Evolutionary conservation across 2,888 invertebrate genomes (phyloP), one percentile per base, ranked within the genome.

Genomic region (Cataglyphis cursor): DNA sequence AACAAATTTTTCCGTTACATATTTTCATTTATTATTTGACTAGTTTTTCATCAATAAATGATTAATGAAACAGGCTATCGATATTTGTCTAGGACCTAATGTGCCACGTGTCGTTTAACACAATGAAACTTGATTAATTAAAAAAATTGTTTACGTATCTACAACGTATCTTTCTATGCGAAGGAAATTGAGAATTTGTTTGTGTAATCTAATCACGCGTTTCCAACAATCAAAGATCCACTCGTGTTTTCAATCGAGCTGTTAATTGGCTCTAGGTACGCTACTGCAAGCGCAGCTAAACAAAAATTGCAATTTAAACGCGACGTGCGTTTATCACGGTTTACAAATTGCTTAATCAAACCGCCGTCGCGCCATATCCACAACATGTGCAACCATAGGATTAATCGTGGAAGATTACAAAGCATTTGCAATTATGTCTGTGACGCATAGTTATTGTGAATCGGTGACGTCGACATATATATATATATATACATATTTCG

Each of bases 261-360:
- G 31, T 15, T 35, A 76, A 66, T 54, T 41, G 51, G n/a, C 8
- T 9, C 8, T 9, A 44, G 44, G 65, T 65, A 64, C 38, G 18
- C n/a, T 51, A 24, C 38, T 31, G 48, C 64, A 72, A 15, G 51
- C 59, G 18, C 10, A 80, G n/a, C 54, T 57, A 82, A 84, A 74
- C 18, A 48, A 86, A 83, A 57, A 64, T 48, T 12, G 51, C 41
- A 12, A n/a, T 76, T 72, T 76, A 41, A 59, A 57, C 57, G 18
- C 51, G 38, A 12, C 12, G 31, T 18, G n/a, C 15, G 65, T 81
- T 87, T 89, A 89, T 88, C 84, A 48, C 21, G 57, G 24, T 62
- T 59, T 38, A 65, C 48, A 87, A 88, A 88, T 83, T 64, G 62
- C 57, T 66, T 59, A 72, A 78, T 74, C 74, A 82, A 85, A 73